Conservation (phyloP, 2,888 invertebrate species). For the Lampropteryx suffumata region DNA sequence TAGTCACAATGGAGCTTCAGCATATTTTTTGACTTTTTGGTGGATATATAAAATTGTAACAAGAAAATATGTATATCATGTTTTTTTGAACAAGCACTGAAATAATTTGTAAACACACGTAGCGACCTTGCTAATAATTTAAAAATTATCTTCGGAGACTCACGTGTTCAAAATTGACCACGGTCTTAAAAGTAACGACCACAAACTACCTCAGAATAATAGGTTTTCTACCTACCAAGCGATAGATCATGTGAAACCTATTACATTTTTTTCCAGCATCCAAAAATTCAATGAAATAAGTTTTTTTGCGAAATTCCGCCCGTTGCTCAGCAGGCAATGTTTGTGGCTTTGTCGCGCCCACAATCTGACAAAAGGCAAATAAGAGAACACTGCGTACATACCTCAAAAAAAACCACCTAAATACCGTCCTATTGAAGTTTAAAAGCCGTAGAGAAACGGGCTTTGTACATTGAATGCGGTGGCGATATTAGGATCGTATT, state of each 20-base stretch:
- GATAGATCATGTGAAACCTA: constrained; percentile 75
- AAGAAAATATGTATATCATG: too few relatives aligned
- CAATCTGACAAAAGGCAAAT: constrained; percentile 80
- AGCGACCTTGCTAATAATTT: background rate
- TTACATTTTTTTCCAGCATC: constrained; percentile 60
- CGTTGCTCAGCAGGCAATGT: constrained; percentile 77
- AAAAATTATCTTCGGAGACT: constrained; percentile 52
- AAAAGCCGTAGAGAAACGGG: constrained; percentile 77
- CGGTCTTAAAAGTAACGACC: constrained; percentile 41
- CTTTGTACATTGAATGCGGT: constrained; percentile 75
- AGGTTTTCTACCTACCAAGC: constrained; percentile 55
- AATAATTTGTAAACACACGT: background rate
- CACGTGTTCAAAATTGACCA: constrained; percentile 35
- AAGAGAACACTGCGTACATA: constrained; percentile 70
- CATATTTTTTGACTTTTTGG: too few relatives aligned
- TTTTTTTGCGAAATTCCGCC: constrained; percentile 66
- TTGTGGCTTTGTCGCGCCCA: constrained; percentile 82
- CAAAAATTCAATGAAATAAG: constrained; percentile 71
- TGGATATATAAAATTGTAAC: too few relatives aligned
- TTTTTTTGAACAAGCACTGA: too few relatives aligned
- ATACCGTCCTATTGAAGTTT: constrained; percentile 79
- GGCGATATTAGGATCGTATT: constrained; percentile 80
- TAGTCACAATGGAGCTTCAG: too few relatives aligned
- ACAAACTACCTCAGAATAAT: constrained; percentile 62
- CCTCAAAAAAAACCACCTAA: constrained; percentile 76